phyloP scores from a whole-genome alignment of 2,888 invertebrate genomes.

The Maniola hyperantus region DNA sequence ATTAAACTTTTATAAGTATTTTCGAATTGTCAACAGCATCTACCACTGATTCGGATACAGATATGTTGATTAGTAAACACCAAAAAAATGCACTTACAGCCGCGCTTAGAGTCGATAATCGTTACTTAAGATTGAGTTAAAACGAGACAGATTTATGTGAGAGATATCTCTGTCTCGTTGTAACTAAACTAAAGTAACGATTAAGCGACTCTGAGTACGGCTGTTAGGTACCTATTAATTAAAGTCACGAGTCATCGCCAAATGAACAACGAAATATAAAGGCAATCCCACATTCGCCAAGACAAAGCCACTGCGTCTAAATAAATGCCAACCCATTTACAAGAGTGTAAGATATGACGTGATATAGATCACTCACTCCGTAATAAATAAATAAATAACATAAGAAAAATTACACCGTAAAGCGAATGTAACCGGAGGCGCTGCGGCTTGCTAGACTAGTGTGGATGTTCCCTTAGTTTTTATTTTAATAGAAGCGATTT shows the following conservation, averaged over 20 bases:
- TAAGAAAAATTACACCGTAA: constrained; percentile 83
- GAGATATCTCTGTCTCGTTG: too few relatives aligned
- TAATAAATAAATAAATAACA: constrained; percentile 83
- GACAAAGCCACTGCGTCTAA: constrained; percentile 52
- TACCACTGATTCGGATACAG: too few relatives aligned
- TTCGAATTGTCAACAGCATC: too few relatives aligned
- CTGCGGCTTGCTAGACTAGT: constrained; percentile 49
- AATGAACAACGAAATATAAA: constrained; percentile 48
- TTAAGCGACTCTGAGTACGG: too few relatives aligned
- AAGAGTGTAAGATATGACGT: constrained; percentile 83
- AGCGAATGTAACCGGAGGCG: constrained; percentile 82
- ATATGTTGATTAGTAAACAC: too few relatives aligned
- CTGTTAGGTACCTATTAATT: too few relatives aligned
- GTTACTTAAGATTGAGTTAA: too few relatives aligned
- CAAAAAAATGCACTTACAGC: too few relatives aligned
- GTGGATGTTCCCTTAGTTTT: constrained; percentile 48
- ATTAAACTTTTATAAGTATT: too few relatives aligned
- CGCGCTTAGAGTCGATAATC: too few relatives aligned
- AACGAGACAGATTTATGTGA: too few relatives aligned
- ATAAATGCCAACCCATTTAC: constrained; percentile 79
- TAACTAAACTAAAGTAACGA: too few relatives aligned
- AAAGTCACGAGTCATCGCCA: constrained; percentile 5
- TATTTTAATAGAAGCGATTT: not conserved
- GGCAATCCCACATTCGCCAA: constrained; percentile 48
- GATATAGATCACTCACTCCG: constrained; percentile 81